phyloP scores from a whole-genome alignment of 1,140 invertebrate genomes.

The Megalonaias nervosa region DNA sequence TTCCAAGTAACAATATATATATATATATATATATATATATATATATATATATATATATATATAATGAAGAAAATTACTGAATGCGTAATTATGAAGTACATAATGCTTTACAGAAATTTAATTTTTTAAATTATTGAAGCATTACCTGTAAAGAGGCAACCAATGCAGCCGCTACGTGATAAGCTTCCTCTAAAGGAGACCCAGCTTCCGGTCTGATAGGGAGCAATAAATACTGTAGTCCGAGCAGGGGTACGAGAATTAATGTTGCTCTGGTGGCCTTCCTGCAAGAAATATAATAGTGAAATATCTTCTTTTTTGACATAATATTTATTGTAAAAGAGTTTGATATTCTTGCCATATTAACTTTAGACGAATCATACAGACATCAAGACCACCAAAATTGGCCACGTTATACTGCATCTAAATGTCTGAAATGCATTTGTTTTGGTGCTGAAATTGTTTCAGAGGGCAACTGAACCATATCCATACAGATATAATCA shows the following conservation, averaged over 20 bases:
- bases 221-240: slow-evolving; percentile 63
- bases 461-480: too few species aligned
- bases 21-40: too few species aligned
- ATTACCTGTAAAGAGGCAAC: slow-evolving; percentile 90
- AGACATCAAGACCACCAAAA: neutral
- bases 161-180: slow-evolving; percentile 88
- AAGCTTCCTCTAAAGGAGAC: slow-evolving; percentile 80
- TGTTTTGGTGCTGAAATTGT: too few species aligned
- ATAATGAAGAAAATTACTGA: too few species aligned
- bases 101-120: neutral
- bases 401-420: too few species aligned
- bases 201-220: slow-evolving; percentile 73
- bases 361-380: neutral
- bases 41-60: too few species aligned
- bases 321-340: neutral
- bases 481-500: too few species aligned
- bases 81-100: neutral
- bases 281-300: slow-evolving; percentile 40
- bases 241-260: slow-evolving; percentile 71
- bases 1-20: too few species aligned
- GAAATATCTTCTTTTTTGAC: neutral
- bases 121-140: neutral
- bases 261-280: slow-evolving; percentile 76
- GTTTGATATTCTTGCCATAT: neutral
- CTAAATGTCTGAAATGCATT: too few species aligned